Conservation (phyloP, 2,797 vertebrate genomes). For the Gambelia wislizenii region DNA sequence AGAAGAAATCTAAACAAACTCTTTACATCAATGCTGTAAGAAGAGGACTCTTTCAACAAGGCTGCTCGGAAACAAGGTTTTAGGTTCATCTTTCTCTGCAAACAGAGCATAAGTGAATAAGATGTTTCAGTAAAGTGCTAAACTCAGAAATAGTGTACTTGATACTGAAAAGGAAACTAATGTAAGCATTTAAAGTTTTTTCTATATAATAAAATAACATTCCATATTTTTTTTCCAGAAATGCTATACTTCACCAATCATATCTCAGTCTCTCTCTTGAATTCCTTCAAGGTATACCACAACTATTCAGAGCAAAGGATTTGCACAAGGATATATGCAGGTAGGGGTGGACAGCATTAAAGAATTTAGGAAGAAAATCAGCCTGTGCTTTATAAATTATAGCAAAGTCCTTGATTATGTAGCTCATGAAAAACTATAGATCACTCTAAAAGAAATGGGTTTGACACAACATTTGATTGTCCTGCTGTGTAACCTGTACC, state of each 20-base stretch:
- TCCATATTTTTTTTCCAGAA: slow-evolving; percentile 37
- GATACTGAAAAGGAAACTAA: slow-evolving; percentile 57
- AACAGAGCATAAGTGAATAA: slow-evolving; percentile 66
- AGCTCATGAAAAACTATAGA: no score
- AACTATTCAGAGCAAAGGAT: slow-evolving; percentile 30
- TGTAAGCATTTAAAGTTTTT: slow-evolving; percentile 27
- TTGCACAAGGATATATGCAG: not conserved
- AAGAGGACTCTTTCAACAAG: slow-evolving; percentile 49
- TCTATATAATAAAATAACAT: slow-evolving; percentile 16
- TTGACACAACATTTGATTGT: no score
- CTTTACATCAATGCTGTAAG: slow-evolving; percentile 57
- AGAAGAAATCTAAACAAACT: slow-evolving; percentile 73
- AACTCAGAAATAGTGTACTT: slow-evolving; percentile 15
- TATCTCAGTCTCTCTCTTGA: not conserved
- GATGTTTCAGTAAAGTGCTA: slow-evolving; percentile 64
- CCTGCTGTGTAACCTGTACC: no score
- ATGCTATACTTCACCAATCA: slow-evolving; percentile 1
- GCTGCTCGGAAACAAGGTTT: slow-evolving; percentile 49
- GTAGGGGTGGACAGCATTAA: no score
- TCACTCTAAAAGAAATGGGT: no score
- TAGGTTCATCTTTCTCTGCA: slow-evolving; percentile 67
- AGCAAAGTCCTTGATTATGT: no score
- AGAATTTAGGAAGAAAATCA: no score
- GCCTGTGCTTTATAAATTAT: no score
- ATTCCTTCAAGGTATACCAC: slow-evolving; percentile 47